phyloP scores from a whole-genome alignment of 2,888 invertebrate genomes.

The Nymphalis urticae region DNA sequence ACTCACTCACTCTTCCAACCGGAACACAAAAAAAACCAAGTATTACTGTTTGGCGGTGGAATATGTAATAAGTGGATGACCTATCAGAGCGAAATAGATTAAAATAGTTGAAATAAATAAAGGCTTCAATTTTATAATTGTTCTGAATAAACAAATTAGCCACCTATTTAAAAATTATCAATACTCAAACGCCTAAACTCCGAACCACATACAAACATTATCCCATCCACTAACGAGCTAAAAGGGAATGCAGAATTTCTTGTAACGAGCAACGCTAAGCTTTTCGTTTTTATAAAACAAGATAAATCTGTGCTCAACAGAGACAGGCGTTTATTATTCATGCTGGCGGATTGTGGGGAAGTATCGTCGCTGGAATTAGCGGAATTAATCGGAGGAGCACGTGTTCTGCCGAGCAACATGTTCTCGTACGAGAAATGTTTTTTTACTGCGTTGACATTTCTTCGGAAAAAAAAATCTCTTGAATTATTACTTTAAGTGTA shows the following conservation, averaged over 20 bases:
- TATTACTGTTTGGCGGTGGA: no score
- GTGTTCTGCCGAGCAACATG: background rate
- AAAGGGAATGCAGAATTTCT: slow-evolving; percentile 10
- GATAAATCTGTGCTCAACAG: slow-evolving; percentile 15
- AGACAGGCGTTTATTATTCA: slow-evolving; percentile 20
- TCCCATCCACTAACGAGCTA: background rate
- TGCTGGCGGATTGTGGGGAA: slow-evolving; percentile 10
- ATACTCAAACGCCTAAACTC: background rate
- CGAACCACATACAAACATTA: background rate
- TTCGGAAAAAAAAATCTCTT: background rate
- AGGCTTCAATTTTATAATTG: no score
- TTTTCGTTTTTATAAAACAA: slow-evolving; percentile 21
- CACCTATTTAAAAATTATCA: no score
- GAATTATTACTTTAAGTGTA: background rate
- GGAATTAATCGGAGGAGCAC: slow-evolving; percentile 2
- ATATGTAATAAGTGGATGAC: no score
- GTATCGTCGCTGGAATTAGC: slow-evolving; percentile 18
- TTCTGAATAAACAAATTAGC: no score
- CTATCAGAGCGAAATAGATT: no score
- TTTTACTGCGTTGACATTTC: background rate
- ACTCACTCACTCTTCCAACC: no score
- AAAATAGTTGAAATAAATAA: no score
- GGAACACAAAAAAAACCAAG: no score
- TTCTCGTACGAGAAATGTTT: background rate
- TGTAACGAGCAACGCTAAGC: slow-evolving; percentile 17